phyloP scores from a whole-genome alignment of 2,797 vertebrate species.

The Parotocinclus haroldoi region DNA sequence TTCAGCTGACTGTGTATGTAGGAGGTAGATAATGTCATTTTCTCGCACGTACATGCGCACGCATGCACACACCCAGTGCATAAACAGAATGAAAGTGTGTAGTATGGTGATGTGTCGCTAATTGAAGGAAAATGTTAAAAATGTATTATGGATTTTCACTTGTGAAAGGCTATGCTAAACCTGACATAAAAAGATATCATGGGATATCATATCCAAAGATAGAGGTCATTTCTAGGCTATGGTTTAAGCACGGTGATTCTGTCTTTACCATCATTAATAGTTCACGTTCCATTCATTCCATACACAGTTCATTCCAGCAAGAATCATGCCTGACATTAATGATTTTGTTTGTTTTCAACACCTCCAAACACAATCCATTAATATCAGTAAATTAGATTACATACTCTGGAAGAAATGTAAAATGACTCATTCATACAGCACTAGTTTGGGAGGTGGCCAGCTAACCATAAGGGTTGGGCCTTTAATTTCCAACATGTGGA shows the following conservation, averaged over 20 bases:
- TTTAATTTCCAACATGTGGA: too few species aligned
- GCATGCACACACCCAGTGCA: slow-evolving; percentile 7
- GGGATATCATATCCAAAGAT: too few species aligned
- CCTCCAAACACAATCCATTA: slow-evolving; percentile 20
- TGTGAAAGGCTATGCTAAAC: too few species aligned
- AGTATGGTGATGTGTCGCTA: background rate
- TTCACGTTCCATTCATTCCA: too few species aligned
- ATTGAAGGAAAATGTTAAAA: background rate
- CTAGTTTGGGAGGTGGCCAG: background rate
- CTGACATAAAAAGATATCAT: too few species aligned
- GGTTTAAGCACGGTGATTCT: too few species aligned
- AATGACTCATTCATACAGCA: background rate
- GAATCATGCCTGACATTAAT: background rate
- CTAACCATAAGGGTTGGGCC: too few species aligned
- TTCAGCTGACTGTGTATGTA: slow-evolving; percentile 9
- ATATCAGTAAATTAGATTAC: slow-evolving; percentile 11
- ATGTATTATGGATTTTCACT: too few species aligned
- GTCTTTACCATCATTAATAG: too few species aligned
- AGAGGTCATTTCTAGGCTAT: too few species aligned
- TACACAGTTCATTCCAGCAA: background rate
- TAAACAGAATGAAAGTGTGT: slow-evolving; percentile 28
- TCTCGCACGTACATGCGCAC: background rate
- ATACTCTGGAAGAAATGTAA: slow-evolving; percentile 7
- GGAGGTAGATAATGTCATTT: slow-evolving; percentile 28
- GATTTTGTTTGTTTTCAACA: background rate